Conservation (phyloP, 2,888 invertebrate species). For the Alitta virens region DNA sequence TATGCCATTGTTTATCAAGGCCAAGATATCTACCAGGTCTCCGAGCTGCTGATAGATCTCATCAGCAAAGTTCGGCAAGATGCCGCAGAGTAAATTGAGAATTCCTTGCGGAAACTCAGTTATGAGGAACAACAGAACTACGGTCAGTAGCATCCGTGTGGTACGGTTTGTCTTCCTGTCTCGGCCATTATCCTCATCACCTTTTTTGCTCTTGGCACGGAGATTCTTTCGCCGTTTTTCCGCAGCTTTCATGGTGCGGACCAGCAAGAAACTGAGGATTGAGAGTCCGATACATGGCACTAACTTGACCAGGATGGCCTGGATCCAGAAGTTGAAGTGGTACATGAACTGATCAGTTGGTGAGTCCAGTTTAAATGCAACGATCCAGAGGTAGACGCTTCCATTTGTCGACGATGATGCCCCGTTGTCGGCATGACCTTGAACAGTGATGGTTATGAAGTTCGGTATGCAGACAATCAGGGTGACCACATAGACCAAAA, state of each 20-base stretch:
- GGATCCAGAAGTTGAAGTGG: slow-evolving; percentile 82
- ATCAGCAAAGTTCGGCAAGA: slow-evolving; percentile 68
- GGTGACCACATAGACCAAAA: slow-evolving; percentile 60
- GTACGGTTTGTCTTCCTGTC: slow-evolving; percentile 67
- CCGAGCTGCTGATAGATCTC: no score
- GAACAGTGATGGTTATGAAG: slow-evolving; percentile 55
- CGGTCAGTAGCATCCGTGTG: slow-evolving; percentile 83
- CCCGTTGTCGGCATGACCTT: slow-evolving; percentile 15
- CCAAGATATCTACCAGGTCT: slow-evolving; percentile 86
- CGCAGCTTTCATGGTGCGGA: slow-evolving; percentile 56
- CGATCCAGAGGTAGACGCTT: no score
- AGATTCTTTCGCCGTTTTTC: slow-evolving; percentile 47
- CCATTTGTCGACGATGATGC: no score
- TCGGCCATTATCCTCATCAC: slow-evolving; percentile 31
- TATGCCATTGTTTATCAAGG: slow-evolving; percentile 85
- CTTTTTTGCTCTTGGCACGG: slow-evolving; percentile 6
- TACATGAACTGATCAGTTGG: slow-evolving; percentile 37
- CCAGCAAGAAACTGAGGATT: slow-evolving; percentile 61
- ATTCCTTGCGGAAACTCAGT: slow-evolving; percentile 84
- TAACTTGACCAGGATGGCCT: slow-evolving; percentile 87
- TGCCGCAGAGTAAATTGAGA: slow-evolving; percentile 72
- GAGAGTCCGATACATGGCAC: slow-evolving; percentile 86
- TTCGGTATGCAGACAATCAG: slow-evolving; percentile 51
- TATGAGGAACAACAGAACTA: slow-evolving; percentile 81
- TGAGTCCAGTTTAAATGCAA: slow-evolving; percentile 61